These are phyloP conservation scores for Henricia sp. DNA, from an alignment of 53 echinoderm and acorn worm species.

Conservation along the genomic window DNA sequence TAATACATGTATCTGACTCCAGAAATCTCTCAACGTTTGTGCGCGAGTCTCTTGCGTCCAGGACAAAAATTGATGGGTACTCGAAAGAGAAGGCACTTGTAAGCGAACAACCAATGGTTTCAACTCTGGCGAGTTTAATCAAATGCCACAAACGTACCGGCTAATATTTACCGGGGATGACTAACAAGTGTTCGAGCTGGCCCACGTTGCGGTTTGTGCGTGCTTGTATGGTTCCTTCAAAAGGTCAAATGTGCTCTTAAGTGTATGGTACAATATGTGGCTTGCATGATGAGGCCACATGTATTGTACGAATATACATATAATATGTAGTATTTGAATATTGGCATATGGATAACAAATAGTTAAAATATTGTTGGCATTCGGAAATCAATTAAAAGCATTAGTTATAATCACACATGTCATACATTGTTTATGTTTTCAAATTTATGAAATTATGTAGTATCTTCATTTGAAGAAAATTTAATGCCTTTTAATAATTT, in stretches of 20 bases:
- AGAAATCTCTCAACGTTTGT: too few relatives aligned
- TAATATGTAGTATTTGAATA: neutral
- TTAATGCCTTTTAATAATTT: too few relatives aligned
- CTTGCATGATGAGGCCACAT: too few relatives aligned
- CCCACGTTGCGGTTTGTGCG: neutral
- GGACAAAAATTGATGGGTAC: constrained; percentile 21
- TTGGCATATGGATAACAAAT: neutral
- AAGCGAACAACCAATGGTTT: neutral
- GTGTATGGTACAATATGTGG: neutral
- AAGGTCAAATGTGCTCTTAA: constrained; percentile 26
- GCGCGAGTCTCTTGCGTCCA: too few relatives aligned
- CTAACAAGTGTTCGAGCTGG: constrained; percentile 54
- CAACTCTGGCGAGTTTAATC: constrained; percentile 1
- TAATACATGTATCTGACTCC: too few relatives aligned
- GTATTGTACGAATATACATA: neutral
- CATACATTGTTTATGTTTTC: too few relatives aligned
- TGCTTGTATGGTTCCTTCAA: neutral
- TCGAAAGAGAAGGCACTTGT: constrained; percentile 12
- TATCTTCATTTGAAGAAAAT: too few relatives aligned
- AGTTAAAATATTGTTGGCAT: neutral
- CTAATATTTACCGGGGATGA: constrained; percentile 46
- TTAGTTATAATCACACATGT: too few relatives aligned
- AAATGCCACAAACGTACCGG: constrained; percentile 18
- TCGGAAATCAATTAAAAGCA: too few relatives aligned
- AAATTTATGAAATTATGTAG: too few relatives aligned